Evolutionary conservation across 2,113 vertebrate species (phyloP), one percentile per base, ranked within the genome.

Genomic region (Pipa parva): DNA sequence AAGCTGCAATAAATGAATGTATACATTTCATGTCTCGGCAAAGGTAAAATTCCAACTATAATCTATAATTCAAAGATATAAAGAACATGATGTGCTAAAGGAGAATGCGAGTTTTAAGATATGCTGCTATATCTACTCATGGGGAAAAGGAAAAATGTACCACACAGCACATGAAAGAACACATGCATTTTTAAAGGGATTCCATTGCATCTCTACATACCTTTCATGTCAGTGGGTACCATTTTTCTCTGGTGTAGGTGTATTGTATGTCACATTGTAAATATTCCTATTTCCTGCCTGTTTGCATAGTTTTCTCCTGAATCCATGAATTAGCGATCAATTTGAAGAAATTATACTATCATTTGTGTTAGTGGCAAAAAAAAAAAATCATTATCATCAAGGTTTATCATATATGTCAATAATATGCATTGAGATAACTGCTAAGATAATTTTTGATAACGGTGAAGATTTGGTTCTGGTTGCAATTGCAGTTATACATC

Each of bases 41-140:
- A 59, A 25, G 42, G 21, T 20, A 48, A 61, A 68, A 68, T 39
- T 50, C 55, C 20, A 36, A 31, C 55, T 68, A 13, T 68, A 59
- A 68, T 68, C 64, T 68, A 68, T 68, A 68, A 68, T 68, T 68
- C 64, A 68, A 46, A 27, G 55, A 59, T 36, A 49, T 51, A 56
- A 68, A 59, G 64, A 68, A 59, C 56, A 68, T 46, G 24, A 10
- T 59, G 64, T 39, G 49, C 56, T 58, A 59, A 68, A 51, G 59
- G 46, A 68, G 64, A 50, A 68, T 68, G 56, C 28, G 64, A 59
- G 59, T 68, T 59, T 29, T 51, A 58, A 59, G 51, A 50, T 29
- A 68, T 36, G 22, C 45, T 51, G 15, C 46, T 49, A 11, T 58
- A 45, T 67, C 18, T 59, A 31, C 64, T 59, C 64, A 26, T 33